A percentile compares a stretch with the other conserved stretches of the same genome.
phyloP scores from a whole-genome alignment of 2,797 vertebrate species.

The Stomatorhinus walkeri region DNA sequence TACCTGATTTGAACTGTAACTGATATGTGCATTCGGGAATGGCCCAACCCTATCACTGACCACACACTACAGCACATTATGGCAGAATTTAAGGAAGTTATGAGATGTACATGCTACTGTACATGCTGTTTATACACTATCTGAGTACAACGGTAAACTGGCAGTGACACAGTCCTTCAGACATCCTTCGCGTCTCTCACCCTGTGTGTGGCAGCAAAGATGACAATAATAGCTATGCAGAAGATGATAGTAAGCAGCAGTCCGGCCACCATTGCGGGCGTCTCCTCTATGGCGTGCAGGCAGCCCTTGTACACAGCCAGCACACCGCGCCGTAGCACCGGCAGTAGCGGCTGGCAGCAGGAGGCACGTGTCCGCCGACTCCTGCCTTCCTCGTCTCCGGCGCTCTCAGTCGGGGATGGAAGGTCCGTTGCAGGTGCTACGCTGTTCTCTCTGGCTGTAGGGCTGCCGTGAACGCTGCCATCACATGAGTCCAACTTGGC shows the following conservation, averaged over 20 bases:
- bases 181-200: slow-evolving; percentile 41
- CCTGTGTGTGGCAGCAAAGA: slow-evolving; percentile 50
- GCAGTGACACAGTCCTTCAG: not conserved
- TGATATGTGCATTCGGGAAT: not conserved
- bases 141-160: not conserved
- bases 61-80: not conserved
- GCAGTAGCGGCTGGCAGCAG: not conserved
- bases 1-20: not conserved
- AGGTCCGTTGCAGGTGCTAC: not conserved
- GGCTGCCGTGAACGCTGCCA: not conserved
- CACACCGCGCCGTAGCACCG: slow-evolving; percentile 44
- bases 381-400: not conserved
- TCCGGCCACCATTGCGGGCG: slow-evolving; percentile 59
- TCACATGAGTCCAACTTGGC: not conserved
- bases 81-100: not conserved
- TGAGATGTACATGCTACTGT: not conserved
- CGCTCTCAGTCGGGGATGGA: not conserved
- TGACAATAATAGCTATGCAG: slow-evolving; percentile 57
- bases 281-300: slow-evolving; percentile 60
- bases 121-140: not conserved
- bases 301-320: slow-evolving; percentile 40
- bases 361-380: not conserved
- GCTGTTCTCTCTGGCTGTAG: not conserved
- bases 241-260: slow-evolving; percentile 59
- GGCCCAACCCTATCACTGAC: not conserved